These are phyloP conservation scores for Galagoides demidoff DNA, from an alignment of 2,797 vertebrate genomes.

Conservation along the genomic window DNA sequence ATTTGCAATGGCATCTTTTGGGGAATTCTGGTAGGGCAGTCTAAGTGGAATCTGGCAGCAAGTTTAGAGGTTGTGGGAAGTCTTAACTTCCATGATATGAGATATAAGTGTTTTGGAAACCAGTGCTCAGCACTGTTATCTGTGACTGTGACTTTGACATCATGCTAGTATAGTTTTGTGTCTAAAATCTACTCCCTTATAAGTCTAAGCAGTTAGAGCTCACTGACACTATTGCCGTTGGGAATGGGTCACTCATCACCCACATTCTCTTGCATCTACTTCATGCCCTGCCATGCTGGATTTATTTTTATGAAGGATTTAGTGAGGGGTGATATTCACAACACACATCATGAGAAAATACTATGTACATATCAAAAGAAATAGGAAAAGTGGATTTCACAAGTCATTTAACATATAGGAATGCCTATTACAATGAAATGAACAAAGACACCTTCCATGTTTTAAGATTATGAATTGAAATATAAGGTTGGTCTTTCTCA, in stretches of 20 bases:
- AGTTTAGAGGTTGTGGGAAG: not conserved
- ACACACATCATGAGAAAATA: not conserved
- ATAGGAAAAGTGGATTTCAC: not conserved
- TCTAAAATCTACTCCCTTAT: not conserved
- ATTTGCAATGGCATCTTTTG: not conserved
- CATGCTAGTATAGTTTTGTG: not conserved
- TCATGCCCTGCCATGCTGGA: not conserved
- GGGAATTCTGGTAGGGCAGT: not conserved
- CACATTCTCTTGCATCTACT: not conserved
- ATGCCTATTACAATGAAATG: not conserved
- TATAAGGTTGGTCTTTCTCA: no score
- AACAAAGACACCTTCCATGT: not conserved
- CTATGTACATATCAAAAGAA: not conserved
- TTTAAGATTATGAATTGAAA: not conserved
- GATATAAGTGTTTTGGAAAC: no score
- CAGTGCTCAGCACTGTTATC: no score
- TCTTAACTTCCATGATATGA: not conserved
- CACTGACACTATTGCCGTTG: not conserved
- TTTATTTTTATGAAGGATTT: not conserved
- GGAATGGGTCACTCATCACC: no score
- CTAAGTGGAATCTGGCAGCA: not conserved
- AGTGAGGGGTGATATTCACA: not conserved
- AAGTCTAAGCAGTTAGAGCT: not conserved
- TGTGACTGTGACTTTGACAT: rapidly evolving
- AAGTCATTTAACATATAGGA: not conserved